Evolutionary conservation across 2,797 vertebrate species (phyloP).

Genomic region (Acanthopagrus latus): DNA sequence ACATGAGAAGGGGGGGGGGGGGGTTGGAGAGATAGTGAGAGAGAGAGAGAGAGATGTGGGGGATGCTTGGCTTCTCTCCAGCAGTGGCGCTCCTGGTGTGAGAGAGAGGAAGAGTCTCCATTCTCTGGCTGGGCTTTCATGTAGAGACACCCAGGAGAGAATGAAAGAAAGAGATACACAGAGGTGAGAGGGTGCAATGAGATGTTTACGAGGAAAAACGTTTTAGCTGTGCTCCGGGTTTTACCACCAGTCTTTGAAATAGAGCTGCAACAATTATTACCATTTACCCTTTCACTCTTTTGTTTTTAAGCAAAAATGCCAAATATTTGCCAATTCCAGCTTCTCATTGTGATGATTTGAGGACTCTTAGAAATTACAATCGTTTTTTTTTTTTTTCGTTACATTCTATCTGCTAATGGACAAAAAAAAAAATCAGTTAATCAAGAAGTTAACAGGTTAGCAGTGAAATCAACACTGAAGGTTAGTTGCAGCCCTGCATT

Average conservation of each 20-base stretch:
- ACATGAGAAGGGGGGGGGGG: slow-evolving; percentile 14
- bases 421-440: background rate
- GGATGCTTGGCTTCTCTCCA: slow-evolving; percentile 59
- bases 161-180: slow-evolving; percentile 52
- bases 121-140: slow-evolving; percentile 70
- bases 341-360: background rate
- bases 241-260: slow-evolving; percentile 37
- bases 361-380: background rate
- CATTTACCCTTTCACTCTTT: background rate
- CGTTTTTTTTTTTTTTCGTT: background rate
- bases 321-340: background rate
- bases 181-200: slow-evolving; percentile 64
- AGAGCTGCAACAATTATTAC: slow-evolving; percentile 15
- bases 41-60: slow-evolving; percentile 14
- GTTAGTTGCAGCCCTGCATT: background rate
- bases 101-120: slow-evolving; percentile 66
- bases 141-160: slow-evolving; percentile 60
- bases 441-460: background rate
- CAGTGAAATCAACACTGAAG: background rate
- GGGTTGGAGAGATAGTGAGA: background rate
- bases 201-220: slow-evolving; percentile 39
- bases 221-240: slow-evolving; percentile 46
- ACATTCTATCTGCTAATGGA: background rate
- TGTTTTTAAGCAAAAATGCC: background rate
- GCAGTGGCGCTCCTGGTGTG: slow-evolving; percentile 71